phyloP scores from a whole-genome alignment of 2,888 invertebrate species.

The Tetragonula carbonaria region DNA sequence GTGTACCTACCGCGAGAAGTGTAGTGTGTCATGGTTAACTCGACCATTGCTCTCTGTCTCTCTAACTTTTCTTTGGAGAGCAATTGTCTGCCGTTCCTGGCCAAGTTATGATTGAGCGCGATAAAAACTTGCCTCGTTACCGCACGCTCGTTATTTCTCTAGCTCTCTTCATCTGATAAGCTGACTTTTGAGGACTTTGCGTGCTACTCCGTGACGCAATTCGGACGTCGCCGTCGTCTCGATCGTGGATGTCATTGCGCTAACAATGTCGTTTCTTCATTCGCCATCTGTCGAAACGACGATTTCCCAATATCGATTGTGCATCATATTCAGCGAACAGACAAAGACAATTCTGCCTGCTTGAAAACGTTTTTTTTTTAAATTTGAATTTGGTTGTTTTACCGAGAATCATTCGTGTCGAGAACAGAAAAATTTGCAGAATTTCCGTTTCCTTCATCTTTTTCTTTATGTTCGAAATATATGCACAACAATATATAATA shows the following conservation, averaged over 20 bases:
- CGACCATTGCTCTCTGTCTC: conserved; percentile 21
- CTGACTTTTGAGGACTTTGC: conserved; percentile 26
- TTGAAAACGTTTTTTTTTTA: neutral
- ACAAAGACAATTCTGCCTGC: neutral
- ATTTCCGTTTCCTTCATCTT: neutral
- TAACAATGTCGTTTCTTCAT: conserved; percentile 21
- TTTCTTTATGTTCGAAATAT: neutral
- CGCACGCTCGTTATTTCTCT: conserved; percentile 30
- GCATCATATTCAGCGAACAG: neutral
- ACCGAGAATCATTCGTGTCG: neutral
- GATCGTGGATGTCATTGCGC: neutral
- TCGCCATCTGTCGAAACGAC: neutral
- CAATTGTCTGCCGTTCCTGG: conserved; percentile 35
- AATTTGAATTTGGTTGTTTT: neutral
- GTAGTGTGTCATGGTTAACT: conserved; percentile 35
- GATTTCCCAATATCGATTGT: neutral
- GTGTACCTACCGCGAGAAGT: neutral
- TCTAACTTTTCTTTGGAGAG: conserved; percentile 42
- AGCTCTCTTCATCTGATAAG: conserved; percentile 35
- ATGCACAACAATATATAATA: neutral
- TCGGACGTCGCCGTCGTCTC: neutral
- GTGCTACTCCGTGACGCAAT: conserved; percentile 7
- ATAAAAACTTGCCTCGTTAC: conserved; percentile 55
- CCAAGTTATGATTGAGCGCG: conserved; percentile 48
- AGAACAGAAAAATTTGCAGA: neutral